Percentiles rank a stretch among this genome's conserved stretches.
These are phyloP conservation scores for Odontophorus gujanensis DNA, from an alignment of 2,113 vertebrate genomes.

Conservation along the genomic window DNA sequence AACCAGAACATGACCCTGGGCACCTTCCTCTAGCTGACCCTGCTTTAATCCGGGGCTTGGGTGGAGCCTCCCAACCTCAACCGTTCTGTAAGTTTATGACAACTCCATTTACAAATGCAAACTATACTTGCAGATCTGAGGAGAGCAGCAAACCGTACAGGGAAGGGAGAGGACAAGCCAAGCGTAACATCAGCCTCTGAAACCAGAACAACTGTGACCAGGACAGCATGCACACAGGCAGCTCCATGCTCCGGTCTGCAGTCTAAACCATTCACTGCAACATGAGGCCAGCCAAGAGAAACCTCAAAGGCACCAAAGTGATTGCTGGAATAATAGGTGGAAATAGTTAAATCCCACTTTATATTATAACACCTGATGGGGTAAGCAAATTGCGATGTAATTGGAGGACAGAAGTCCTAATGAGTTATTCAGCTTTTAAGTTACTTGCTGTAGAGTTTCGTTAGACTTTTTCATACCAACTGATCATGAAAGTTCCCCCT, in stretches of 20 bases:
- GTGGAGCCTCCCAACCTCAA: background rate
- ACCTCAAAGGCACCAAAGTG: background rate
- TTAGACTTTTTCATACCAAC: constrained; percentile 23
- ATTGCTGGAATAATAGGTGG: background rate
- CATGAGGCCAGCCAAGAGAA: background rate
- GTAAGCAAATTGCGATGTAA: constrained; percentile 18
- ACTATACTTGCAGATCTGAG: background rate
- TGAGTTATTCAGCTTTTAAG: constrained; percentile 30
- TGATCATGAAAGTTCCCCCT: constrained; percentile 38
- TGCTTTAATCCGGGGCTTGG: background rate
- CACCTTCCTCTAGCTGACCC: background rate
- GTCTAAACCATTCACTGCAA: background rate
- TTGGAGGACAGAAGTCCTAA: constrained; percentile 45
- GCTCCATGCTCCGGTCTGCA: background rate
- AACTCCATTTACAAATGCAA: background rate
- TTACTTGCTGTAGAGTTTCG: constrained; percentile 36
- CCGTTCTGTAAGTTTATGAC: background rate
- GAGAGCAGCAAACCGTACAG: background rate
- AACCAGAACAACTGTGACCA: background rate
- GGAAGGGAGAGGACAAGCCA: background rate
- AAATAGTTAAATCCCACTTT: background rate
- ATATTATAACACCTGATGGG: background rate
- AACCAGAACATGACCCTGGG: background rate
- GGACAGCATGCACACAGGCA: background rate
- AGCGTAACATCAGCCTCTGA: background rate